Evolutionary conservation across 2,113 vertebrate genomes (phyloP), one percentile per base, ranked within the genome.

Genomic region (Tonatia bakeri): DNA sequence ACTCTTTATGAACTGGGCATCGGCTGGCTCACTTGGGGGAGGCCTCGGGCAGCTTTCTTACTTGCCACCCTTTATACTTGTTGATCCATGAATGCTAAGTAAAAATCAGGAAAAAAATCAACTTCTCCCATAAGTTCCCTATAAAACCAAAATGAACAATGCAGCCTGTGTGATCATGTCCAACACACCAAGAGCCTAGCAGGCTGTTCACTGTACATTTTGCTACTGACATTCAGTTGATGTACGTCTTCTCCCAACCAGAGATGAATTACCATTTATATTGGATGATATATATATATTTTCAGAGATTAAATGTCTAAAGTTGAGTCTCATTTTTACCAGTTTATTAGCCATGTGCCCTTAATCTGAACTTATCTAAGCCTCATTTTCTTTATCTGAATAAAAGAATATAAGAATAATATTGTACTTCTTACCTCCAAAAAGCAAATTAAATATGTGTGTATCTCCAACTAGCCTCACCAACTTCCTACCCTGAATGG

Each of bases 291-390:
- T 56, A 83, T 43, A 93, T 33, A 43, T 15, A n/a, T 59, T 89
- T 75, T 24, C 56, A 40, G 33, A 91, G 19, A 91, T 92, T 73
- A 84, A 59, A 91, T 90, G 76, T 61, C 38, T 61, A 91, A 40
- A 52, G 91, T 26, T 17, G 40, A 75, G 28, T 56, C 61, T 80
- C 50, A 84, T 61, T 70, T 89, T 59, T 64, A 83, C 82, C n/a
- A 69, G 38, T 82, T 73, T 85, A 81, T 79, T 89, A 87, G 47
- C 72, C 56, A 11, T 43, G 45, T 88, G 26, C 59, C 50, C 64
- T 94, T 91, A 91, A 77, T 70, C 12, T 92, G 65, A 96, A 93
- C n/a, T 76, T 80, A 59, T 72, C 69, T 82, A n/a, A 93, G 24
- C 11, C 47, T 67, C 43, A 67, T 83, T 95, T 91, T 65, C 38